Conservation (phyloP, 2,113 vertebrate species). For the Megaptera novaeangliae region DNA sequence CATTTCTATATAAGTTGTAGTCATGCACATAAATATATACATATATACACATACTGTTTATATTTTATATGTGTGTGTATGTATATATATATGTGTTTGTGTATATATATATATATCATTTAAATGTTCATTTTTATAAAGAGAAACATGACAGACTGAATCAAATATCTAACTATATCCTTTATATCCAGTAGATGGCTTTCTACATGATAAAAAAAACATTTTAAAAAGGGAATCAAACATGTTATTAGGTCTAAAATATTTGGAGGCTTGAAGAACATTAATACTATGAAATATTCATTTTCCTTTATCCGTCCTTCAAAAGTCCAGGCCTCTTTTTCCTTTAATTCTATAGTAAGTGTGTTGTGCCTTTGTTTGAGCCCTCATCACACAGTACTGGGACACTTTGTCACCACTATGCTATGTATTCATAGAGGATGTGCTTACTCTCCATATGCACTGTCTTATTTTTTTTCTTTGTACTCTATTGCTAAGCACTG, state of each 20-base stretch:
- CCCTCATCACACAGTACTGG: accelerated
- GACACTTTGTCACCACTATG: accelerated
- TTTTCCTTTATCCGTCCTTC: background rate
- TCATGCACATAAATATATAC: no score
- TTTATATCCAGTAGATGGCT: background rate
- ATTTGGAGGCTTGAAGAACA: background rate
- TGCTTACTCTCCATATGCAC: background rate
- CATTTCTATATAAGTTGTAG: no score
- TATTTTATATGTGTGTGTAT: no score
- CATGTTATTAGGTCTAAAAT: background rate
- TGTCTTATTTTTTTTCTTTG: background rate
- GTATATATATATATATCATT: no score
- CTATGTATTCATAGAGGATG: background rate
- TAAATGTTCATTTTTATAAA: background rate
- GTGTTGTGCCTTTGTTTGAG: accelerated
- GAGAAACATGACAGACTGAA: background rate
- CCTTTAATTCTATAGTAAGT: background rate
- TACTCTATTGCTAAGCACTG: background rate
- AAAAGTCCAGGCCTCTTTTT: background rate
- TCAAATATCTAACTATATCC: background rate
- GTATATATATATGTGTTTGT: no score
- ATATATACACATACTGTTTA: no score
- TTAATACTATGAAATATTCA: background rate
- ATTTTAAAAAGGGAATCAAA: background rate
- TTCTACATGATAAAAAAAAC: background rate